phyloP scores from a whole-genome alignment of 2,113 vertebrate species.

The Acrocephalus arundinaceus region DNA sequence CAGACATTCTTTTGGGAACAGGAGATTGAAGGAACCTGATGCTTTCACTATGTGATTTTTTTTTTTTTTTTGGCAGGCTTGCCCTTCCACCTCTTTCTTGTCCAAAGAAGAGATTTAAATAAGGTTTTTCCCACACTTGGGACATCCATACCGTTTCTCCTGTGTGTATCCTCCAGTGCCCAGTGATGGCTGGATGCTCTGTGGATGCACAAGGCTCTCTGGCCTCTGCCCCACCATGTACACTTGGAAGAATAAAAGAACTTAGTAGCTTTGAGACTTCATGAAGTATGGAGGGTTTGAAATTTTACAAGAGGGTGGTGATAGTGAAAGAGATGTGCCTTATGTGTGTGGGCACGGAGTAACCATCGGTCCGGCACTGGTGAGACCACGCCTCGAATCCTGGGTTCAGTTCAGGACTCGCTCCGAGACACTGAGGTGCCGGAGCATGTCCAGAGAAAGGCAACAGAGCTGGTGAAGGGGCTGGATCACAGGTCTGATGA shows the following conservation, averaged over 20 bases:
- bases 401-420: not conserved
- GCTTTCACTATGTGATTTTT: not conserved
- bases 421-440: not conserved
- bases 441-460: not conserved
- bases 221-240: not conserved
- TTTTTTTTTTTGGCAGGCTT: not conserved
- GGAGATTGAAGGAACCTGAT: not conserved
- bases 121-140: not conserved
- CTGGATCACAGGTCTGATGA: not conserved
- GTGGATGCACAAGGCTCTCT: not conserved
- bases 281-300: not conserved
- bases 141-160: not conserved
- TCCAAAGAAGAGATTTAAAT: not conserved
- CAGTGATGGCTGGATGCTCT: not conserved
- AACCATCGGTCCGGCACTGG: not conserved
- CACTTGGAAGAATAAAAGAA: not conserved
- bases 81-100: not conserved
- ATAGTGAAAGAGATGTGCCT: not conserved
- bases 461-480: not conserved
- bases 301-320: not conserved
- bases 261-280: not conserved
- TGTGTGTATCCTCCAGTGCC: fast-evolving
- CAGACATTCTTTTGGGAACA: not conserved
- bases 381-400: not conserved
- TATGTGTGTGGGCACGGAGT: fast-evolving